These are phyloP conservation scores for Leptinotarsa lineolata DNA, from an alignment of 1,140 invertebrate genomes.

Conservation along the genomic window DNA sequence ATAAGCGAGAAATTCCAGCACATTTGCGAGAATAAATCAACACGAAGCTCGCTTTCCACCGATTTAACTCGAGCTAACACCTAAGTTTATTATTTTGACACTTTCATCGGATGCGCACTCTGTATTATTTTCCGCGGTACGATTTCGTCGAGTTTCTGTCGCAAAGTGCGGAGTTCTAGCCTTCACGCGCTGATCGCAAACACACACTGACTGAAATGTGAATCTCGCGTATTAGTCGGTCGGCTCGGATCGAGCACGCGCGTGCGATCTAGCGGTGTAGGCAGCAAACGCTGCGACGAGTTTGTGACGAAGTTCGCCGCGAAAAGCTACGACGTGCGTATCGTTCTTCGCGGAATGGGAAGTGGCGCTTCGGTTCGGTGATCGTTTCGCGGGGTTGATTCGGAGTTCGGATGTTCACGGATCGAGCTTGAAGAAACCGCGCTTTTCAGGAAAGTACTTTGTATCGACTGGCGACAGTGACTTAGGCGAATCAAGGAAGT, in stretches of 20 bases:
- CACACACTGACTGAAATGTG: slow-evolving; percentile 52
- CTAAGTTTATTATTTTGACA: slow-evolving; percentile 11
- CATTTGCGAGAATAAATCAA: slow-evolving; percentile 21
- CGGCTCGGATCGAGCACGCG: slow-evolving; percentile 52
- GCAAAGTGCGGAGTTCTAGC: slow-evolving; percentile 45
- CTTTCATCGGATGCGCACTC: neutral
- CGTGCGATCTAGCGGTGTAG: slow-evolving; percentile 54
- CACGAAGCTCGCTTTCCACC: neutral
- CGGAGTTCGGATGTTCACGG: neutral
- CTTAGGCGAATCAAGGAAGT: neutral
- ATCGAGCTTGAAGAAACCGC: neutral
- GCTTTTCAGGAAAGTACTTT: neutral
- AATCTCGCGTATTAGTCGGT: slow-evolving; percentile 42
- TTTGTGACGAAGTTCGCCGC: slow-evolving; percentile 18
- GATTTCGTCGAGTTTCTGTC: slow-evolving; percentile 26
- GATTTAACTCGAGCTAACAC: slow-evolving; percentile 1
- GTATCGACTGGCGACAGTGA: neutral
- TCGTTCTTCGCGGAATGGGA: neutral
- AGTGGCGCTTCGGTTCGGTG: neutral
- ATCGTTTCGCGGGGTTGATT: slow-evolving; percentile 1
- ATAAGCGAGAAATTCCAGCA: slow-evolving; percentile 33
- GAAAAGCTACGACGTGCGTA: slow-evolving; percentile 32
- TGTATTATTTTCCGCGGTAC: too few species aligned
- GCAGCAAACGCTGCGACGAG: slow-evolving; percentile 35
- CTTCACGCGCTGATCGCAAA: slow-evolving; percentile 48